Evolutionary conservation across 2,888 invertebrate species (phyloP).

Genomic region (Hypomecis punctinalis): DNA sequence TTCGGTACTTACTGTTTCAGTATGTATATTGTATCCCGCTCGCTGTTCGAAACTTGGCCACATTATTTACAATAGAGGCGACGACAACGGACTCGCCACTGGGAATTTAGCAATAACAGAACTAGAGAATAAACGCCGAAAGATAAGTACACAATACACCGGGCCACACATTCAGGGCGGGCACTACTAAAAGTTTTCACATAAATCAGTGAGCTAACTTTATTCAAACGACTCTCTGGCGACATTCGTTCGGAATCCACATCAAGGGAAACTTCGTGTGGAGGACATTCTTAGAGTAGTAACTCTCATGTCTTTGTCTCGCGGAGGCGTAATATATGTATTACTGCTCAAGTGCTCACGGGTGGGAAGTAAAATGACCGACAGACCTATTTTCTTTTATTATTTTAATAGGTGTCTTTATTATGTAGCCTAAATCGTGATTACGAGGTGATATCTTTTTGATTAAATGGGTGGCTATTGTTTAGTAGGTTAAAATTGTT

Average conservation of each 20-base stretch:
- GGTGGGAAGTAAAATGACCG: constrained; percentile 24
- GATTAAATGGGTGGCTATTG: too few relatives aligned
- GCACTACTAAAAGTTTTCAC: constrained; percentile 72
- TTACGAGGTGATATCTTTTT: too few relatives aligned
- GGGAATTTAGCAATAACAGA: constrained; percentile 67
- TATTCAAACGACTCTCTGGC: constrained; percentile 83
- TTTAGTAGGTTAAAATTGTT: too few relatives aligned
- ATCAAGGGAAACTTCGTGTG: constrained; percentile 72
- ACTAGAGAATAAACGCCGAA: constrained; percentile 64
- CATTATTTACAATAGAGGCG: constrained; percentile 49
- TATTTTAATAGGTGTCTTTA: background rate
- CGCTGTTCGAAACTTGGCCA: constrained; percentile 40
- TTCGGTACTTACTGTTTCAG: background rate
- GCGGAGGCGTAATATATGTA: constrained; percentile 51
- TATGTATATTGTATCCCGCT: constrained; percentile 14
- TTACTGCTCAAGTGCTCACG: constrained; percentile 49
- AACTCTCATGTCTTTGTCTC: constrained; percentile 58
- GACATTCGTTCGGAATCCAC: constrained; percentile 80
- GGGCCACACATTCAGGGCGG: constrained; percentile 64
- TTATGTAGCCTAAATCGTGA: background rate
- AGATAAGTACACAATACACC: constrained; percentile 70
- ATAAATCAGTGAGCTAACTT: constrained; percentile 82
- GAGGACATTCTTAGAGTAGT: constrained; percentile 66
- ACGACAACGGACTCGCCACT: constrained; percentile 53
- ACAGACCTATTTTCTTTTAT: constrained; percentile 1